Evolutionary conservation across 2,888 invertebrate species (phyloP).

Genomic region (Chrysomela aeneicollis): DNA sequence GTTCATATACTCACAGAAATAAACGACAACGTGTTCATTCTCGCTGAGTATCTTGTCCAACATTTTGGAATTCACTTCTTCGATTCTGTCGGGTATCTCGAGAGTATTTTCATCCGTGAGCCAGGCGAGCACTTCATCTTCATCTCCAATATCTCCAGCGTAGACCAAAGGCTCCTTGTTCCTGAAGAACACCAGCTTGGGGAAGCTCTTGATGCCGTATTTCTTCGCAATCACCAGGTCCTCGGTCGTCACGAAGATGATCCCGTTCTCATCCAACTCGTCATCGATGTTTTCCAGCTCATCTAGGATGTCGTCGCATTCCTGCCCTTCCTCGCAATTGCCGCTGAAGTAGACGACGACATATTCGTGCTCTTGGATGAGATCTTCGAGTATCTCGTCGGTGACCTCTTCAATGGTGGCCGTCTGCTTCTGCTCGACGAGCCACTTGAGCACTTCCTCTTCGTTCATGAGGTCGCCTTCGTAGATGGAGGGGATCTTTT

Average conservation of each 20-base stretch:
- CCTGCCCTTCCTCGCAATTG: slow-evolving; percentile 85
- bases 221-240: slow-evolving; percentile 83
- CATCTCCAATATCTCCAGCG: slow-evolving; percentile 85
- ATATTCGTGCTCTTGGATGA: slow-evolving; percentile 91
- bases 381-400: slow-evolving; percentile 84
- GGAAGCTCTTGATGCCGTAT: slow-evolving; percentile 84
- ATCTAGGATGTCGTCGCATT: slow-evolving; percentile 84
- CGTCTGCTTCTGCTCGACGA: slow-evolving; percentile 85
- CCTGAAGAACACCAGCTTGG: slow-evolving; percentile 87
- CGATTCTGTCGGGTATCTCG: slow-evolving; percentile 91
- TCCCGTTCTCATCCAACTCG: slow-evolving; percentile 90
- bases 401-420: slow-evolving; percentile 95
- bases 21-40: slow-evolving; percentile 89
- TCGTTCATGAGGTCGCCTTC: slow-evolving; percentile 93
- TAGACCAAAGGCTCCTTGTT: slow-evolving; percentile 89
- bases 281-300: slow-evolving; percentile 93
- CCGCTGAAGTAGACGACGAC: slow-evolving; percentile 95
- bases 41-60: slow-evolving; percentile 87
- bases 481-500: slow-evolving; percentile 89
- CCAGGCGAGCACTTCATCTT: slow-evolving; percentile 92
- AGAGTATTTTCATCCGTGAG: slow-evolving; percentile 89
- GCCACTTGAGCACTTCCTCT: slow-evolving; percentile 90
- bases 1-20: slow-evolving; percentile 78
- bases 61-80: slow-evolving; percentile 91
- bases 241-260: slow-evolving; percentile 93